Percentiles rank a stretch among this genome's conserved stretches.
phyloP scores from a whole-genome alignment of 1,140 invertebrate genomes.

The Brachionus asplanchnoidis region DNA sequence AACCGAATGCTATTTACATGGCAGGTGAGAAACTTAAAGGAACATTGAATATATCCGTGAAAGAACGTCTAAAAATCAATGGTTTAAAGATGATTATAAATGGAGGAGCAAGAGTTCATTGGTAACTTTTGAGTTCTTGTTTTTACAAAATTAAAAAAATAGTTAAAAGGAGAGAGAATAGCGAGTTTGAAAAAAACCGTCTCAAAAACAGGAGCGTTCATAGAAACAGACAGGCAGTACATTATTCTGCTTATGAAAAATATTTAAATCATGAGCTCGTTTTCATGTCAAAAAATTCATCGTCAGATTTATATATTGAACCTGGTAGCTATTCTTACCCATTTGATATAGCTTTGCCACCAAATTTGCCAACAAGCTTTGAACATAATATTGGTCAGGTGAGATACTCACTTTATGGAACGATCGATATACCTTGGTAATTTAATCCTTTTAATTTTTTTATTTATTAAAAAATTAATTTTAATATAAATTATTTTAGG shows the following conservation, averaged over 20 bases:
- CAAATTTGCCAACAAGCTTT: conserved; percentile 58
- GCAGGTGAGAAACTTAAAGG: conserved; percentile 13
- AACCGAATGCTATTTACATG: neutral
- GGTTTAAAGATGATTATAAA: neutral
- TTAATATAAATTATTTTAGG: neutral
- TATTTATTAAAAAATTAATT: conserved; percentile 42
- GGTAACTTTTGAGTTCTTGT: neutral
- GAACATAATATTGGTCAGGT: conserved; percentile 57
- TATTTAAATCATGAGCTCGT: neutral
- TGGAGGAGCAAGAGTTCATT: conserved; percentile 20
- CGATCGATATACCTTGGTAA: conserved; percentile 53
- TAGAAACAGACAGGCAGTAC: neutral
- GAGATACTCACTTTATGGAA: conserved; percentile 56
- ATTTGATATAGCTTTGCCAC: conserved; percentile 58
- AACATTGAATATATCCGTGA: neutral
- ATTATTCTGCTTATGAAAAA: conserved; percentile 2
- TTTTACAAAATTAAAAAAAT: too few relatives aligned
- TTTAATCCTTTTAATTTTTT: conserved; percentile 45
- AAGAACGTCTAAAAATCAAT: conserved; percentile 37
- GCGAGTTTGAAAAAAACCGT: too few relatives aligned
- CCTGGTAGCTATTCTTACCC: conserved; percentile 57
- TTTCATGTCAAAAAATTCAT: neutral
- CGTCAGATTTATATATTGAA: conserved; percentile 32
- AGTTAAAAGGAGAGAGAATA: neutral
- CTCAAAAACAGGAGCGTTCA: too few relatives aligned